A percentile compares a stretch with the other conserved stretches of the same genome.
These are phyloP conservation scores for Erannis defoliaria DNA, from an alignment of 2,888 invertebrate genomes.

Conservation along the genomic window DNA sequence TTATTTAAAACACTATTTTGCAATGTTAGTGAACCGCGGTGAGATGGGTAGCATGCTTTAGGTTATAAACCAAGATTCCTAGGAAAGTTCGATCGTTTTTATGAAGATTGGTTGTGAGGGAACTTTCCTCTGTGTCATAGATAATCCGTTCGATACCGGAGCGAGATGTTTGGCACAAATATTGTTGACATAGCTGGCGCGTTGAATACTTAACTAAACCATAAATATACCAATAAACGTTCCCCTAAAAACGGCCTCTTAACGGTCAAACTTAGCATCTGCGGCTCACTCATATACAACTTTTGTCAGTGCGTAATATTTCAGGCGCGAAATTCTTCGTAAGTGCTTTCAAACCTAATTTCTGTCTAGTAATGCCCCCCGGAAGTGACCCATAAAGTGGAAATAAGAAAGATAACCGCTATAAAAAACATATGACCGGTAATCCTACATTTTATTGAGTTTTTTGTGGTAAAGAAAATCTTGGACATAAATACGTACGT, in stretches of 20 bases:
- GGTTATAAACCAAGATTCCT: conserved; percentile 52
- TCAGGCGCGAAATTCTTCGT: conserved; percentile 40
- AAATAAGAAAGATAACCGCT: conserved; percentile 60
- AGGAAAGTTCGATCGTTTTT: conserved; percentile 51
- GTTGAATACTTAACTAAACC: conserved; percentile 23
- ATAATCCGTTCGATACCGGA: conserved; percentile 38
- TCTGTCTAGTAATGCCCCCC: conserved; percentile 52
- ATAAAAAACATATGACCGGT: conserved; percentile 61
- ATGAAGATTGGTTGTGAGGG: conserved; percentile 54
- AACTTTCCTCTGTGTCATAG: conserved; percentile 43
- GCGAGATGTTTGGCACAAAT: conserved; percentile 32
- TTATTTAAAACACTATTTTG: conserved; percentile 27
- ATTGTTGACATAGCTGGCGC: conserved; percentile 29
- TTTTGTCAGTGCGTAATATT: conserved; percentile 37
- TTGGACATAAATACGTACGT: conserved; percentile 33
- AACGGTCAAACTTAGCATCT: conserved; percentile 40
- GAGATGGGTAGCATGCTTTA: conserved; percentile 37
- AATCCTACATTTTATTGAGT: conserved; percentile 58
- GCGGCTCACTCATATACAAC: conserved; percentile 24
- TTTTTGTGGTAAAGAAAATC: conserved; percentile 42
- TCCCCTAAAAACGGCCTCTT: conserved; percentile 27
- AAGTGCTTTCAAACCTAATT: conserved; percentile 56
- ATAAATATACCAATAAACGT: conserved; percentile 26
- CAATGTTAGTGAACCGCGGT: conserved; percentile 13
- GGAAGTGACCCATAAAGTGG: conserved; percentile 57